These are phyloP conservation scores for Caenorhabditis elegans DNA, from an alignment of 1,140 invertebrate species.

Conservation along the genomic window WBcel235 BX284602.5:12512001-12512500, in stretches of 20 bases:
- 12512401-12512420: not conserved
- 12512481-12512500: too few species aligned
- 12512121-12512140: too few species aligned
- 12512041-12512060: too few species aligned
- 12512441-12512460: not conserved
- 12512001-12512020: too few species aligned
- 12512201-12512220: not conserved
- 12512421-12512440: not conserved
- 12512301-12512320: not conserved
- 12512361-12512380: not conserved
- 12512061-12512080: too few species aligned
- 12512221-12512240: not conserved
- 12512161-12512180: too few species aligned
- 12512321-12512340: not conserved
- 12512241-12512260: not conserved
- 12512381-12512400: not conserved
- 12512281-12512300: not conserved
- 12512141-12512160: too few species aligned
- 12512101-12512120: too few species aligned
- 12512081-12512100: too few species aligned
- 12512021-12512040: too few species aligned
- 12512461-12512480: not conserved
- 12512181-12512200: not conserved
- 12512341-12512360: not conserved
- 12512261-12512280: not conserved